phyloP scores from a whole-genome alignment of 2,113 vertebrate species.

The Phodopus roborovskii region DNA sequence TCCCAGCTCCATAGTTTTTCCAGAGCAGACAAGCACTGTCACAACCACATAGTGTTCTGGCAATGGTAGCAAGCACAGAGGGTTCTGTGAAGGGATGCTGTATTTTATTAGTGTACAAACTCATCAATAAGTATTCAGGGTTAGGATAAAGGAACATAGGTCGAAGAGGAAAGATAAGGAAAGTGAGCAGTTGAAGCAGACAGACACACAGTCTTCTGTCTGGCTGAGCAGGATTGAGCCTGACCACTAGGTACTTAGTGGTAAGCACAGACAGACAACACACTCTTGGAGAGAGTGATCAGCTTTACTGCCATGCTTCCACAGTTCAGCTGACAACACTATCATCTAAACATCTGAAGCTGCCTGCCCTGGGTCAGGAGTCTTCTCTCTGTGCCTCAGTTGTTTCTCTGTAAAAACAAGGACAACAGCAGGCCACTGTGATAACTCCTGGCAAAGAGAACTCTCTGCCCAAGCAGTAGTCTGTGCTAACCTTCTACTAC shows the following conservation, averaged over 20 bases:
- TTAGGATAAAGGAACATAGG: neutral
- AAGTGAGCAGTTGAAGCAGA: neutral
- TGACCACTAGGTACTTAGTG: accelerated
- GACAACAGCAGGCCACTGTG: accelerated
- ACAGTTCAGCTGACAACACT: neutral
- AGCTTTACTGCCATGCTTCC: neutral
- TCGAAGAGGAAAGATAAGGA: neutral
- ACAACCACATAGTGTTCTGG: neutral
- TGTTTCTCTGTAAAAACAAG: neutral
- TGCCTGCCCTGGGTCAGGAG: too few relatives aligned
- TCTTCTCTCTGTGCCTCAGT: neutral
- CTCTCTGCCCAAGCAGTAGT: accelerated
- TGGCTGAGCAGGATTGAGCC: neutral
- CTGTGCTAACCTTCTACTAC: neutral
- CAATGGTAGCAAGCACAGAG: accelerated
- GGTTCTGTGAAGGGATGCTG: accelerated
- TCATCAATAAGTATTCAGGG: neutral
- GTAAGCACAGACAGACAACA: neutral
- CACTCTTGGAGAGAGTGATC: neutral
- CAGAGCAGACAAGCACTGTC: neutral
- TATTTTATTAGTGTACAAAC: neutral
- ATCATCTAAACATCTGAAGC: neutral
- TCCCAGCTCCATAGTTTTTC: neutral
- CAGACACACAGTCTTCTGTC: neutral
- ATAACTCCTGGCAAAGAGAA: neutral